These are phyloP conservation scores for Papilio elwesi DNA, from an alignment of 2,888 invertebrate genomes.

Conservation along the genomic window DNA sequence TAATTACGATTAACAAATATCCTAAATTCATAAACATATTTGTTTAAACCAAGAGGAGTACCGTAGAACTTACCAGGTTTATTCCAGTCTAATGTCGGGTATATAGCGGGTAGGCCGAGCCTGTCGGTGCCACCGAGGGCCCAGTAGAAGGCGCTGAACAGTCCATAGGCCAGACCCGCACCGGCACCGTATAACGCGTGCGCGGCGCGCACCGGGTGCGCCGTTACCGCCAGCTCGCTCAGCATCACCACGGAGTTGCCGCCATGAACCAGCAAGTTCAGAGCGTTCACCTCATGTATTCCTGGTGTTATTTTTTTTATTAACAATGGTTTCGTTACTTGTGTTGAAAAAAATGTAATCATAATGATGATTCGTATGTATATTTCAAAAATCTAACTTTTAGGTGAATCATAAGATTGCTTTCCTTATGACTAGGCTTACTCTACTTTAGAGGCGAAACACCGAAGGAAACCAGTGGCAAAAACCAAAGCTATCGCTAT, in stretches of 20 bases:
- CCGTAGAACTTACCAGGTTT: slow-evolving; percentile 79
- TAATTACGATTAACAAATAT: too few relatives aligned
- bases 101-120: slow-evolving; percentile 86
- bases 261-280: slow-evolving; percentile 90
- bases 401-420: too few relatives aligned
- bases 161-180: slow-evolving; percentile 82
- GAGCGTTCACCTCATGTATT: slow-evolving; percentile 85
- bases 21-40: too few relatives aligned
- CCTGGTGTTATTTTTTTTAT: slow-evolving; percentile 58
- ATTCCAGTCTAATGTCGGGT: slow-evolving; percentile 90
- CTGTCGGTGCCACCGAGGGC: slow-evolving; percentile 76
- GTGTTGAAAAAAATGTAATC: too few relatives aligned
- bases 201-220: slow-evolving; percentile 88
- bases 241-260: slow-evolving; percentile 90
- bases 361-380: too few relatives aligned
- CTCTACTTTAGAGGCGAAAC: too few relatives aligned
- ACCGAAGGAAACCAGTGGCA: too few relatives aligned
- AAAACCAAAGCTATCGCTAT: too few relatives aligned
- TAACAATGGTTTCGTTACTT: too few relatives aligned
- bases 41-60: neutral
- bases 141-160: slow-evolving; percentile 81
- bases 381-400: too few relatives aligned
- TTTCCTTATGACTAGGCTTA: too few relatives aligned
- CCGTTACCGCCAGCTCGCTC: slow-evolving; percentile 87
- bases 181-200: slow-evolving; percentile 86